phyloP scores from a whole-genome alignment of 64 coral and sea anemone species.

The Astreopora myriophthalma region DNA sequence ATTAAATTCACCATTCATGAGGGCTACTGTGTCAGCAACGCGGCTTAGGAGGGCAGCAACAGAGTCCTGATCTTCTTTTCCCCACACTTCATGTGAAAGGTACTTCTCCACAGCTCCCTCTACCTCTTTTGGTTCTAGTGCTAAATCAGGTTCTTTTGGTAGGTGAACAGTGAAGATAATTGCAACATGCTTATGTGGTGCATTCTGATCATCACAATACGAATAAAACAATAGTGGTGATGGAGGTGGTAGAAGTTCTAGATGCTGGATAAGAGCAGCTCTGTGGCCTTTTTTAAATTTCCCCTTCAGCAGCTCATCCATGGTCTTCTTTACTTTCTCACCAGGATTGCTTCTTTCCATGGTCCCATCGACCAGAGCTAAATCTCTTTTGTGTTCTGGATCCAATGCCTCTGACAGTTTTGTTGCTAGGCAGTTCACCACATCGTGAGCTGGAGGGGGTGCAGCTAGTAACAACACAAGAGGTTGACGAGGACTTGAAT shows the following conservation, averaged over 20 bases:
- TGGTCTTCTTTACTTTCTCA: conserved; percentile 29
- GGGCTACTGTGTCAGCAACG: conserved; percentile 81
- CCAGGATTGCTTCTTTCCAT: not conserved
- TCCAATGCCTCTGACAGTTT: conserved; percentile 60
- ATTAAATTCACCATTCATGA: conserved; percentile 65
- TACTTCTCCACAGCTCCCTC: conserved; percentile 72
- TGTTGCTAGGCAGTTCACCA: conserved; percentile 75
- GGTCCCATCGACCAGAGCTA: conserved; percentile 41
- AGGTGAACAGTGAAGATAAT: conserved; percentile 88
- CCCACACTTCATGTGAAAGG: conserved; percentile 55
- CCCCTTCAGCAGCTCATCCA: conserved; percentile 37
- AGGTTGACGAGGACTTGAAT: conserved; percentile 40
- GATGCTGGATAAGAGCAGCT: conserved; percentile 61
- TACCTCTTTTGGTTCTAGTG: conserved; percentile 56
- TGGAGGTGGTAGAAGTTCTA: conserved; percentile 74
- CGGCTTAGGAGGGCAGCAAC: conserved; percentile 68
- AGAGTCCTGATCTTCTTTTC: conserved; percentile 44
- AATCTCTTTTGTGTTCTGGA: not conserved
- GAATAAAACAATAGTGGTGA: conserved; percentile 80
- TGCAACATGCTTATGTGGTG: conserved; percentile 60
- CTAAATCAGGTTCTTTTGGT: conserved; percentile 51
- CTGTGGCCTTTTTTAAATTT: conserved; percentile 42
- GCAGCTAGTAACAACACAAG: conserved; percentile 78
- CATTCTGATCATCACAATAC: conserved; percentile 85
- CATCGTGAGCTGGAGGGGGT: conserved; percentile 23